Evolutionary conservation across 2,888 invertebrate species (phyloP), one percentile per base, ranked within the genome.

Genomic region (Augiades crinisus): DNA sequence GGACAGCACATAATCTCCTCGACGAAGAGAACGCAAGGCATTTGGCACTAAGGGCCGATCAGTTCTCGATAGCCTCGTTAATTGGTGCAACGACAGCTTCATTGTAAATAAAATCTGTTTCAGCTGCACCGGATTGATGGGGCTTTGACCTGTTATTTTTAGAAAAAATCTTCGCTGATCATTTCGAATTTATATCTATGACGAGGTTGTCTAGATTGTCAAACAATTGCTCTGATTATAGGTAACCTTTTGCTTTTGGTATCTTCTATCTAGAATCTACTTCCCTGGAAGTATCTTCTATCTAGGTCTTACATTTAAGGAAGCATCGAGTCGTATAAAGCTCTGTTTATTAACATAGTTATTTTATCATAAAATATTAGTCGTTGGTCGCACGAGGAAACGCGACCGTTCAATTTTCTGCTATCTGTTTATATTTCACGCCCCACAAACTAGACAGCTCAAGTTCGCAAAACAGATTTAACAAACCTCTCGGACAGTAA

Each of bases 31-130:
- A 37, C 19, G 37, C 19, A 5, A 30, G 34, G 3, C 16, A 49
- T 34, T 49, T 49, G 49, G 41, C 49, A 34, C 49, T 53, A 22
- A 40, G 40, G 47, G 33, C 30, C 49, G 34, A 49, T 49, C 49
- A 41, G 33, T 21, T 41, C 27, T 33, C 41, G 13, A 34, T 34
- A 10, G 33, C 34, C 8, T 24, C 19, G 33, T 27, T 49, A 49
- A 50, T 49, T 43, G 27, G 36, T n/a, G 43, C 27, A 43, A 36
- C 24, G 34, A 50, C 34, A 34, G 34, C 36, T 43, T 50, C 43
- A 50, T 43, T 50, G 50, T 49, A 41, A 41, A 36, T 49, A 27
- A 34, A 49, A 40, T 41, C 33, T 21, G 40, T 49, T 49, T 24
- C 13, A 34, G 33, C n/a, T 24, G 41, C 41, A 41, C 2, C 8